A percentile compares a stretch with the other conserved stretches of the same genome.
phyloP scores from a whole-genome alignment of 2,113 vertebrate genomes.

The Cavia aperea region DNA sequence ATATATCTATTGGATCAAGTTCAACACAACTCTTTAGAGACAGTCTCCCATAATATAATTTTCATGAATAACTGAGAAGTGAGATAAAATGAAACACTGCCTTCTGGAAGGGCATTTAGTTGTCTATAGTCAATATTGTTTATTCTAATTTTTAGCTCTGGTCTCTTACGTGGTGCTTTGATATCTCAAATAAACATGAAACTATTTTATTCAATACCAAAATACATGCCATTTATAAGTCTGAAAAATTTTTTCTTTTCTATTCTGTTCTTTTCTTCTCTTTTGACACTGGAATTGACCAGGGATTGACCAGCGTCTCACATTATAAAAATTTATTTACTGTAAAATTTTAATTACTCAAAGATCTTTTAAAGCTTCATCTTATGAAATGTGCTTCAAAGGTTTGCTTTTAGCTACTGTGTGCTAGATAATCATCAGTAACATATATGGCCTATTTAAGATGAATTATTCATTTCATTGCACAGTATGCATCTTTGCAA shows the following conservation, averaged over 20 bases:
- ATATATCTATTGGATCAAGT: not conserved
- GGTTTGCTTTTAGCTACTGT: not conserved
- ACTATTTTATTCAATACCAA: not conserved
- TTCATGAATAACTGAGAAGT: not conserved
- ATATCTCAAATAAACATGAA: not conserved
- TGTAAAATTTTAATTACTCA: not conserved
- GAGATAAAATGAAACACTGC: not conserved
- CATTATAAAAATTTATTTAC: not conserved
- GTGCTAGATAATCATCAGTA: not conserved
- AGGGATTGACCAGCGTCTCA: not conserved
- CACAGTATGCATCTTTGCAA: not conserved
- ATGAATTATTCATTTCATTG: constrained; percentile 13
- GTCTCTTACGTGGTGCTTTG: not conserved
- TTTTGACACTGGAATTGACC: not conserved
- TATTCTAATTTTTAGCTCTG: not conserved
- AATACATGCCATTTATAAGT: not conserved
- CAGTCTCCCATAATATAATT: not conserved
- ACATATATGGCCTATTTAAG: not conserved
- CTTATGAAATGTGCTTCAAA: not conserved
- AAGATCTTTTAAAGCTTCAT: not conserved
- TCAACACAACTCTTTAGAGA: not conserved
- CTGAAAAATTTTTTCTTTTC: not conserved
- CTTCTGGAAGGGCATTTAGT: not conserved
- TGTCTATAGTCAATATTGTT: not conserved
- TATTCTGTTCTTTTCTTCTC: not conserved